Evolutionary conservation across 2,888 invertebrate species (phyloP).

Genomic region (Dioctria rufipes): DNA sequence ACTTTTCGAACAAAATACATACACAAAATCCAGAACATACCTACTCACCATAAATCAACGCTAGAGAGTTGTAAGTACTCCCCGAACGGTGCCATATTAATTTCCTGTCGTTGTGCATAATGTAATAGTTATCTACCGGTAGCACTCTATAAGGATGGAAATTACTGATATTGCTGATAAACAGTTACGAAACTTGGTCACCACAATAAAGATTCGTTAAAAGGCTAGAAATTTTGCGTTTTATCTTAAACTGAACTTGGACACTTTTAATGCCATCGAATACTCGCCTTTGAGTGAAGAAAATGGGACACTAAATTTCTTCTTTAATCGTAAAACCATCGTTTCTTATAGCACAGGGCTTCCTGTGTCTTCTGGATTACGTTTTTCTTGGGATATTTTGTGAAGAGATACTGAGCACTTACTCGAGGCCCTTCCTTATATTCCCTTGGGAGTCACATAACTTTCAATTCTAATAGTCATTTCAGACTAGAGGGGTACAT

Average conservation of each 20-base stretch:
- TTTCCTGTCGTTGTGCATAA: constrained; percentile 59
- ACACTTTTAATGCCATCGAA: constrained; percentile 47
- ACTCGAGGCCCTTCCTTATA: constrained; percentile 13
- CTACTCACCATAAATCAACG: constrained; percentile 27
- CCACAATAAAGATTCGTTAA: constrained; percentile 47
- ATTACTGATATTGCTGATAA: constrained; percentile 55
- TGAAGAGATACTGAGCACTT: not conserved
- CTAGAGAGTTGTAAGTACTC: constrained; percentile 2
- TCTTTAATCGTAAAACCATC: constrained; percentile 20
- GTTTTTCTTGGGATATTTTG: not conserved
- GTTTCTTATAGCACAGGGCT: not conserved
- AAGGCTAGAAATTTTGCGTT: constrained; percentile 13
- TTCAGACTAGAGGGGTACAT: constrained; percentile 17
- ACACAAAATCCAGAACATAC: constrained; percentile 13
- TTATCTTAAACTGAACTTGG: constrained; percentile 46
- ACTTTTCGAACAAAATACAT: constrained; percentile 13
- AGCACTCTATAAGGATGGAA: constrained; percentile 56
- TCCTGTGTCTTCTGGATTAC: not conserved
- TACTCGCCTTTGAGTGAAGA: constrained; percentile 34
- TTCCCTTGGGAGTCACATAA: constrained; percentile 29
- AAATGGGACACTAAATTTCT: constrained; percentile 39
- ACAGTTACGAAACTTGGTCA: constrained; percentile 47
- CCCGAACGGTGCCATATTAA: constrained; percentile 55
- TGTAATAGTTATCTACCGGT: constrained; percentile 59
- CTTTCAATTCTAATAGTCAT: constrained; percentile 46